Percentiles rank a stretch among this genome's conserved stretches.
phyloP scores from a whole-genome alignment of 2,113 vertebrate species.

The Andinoacara biseriatus region DNA sequence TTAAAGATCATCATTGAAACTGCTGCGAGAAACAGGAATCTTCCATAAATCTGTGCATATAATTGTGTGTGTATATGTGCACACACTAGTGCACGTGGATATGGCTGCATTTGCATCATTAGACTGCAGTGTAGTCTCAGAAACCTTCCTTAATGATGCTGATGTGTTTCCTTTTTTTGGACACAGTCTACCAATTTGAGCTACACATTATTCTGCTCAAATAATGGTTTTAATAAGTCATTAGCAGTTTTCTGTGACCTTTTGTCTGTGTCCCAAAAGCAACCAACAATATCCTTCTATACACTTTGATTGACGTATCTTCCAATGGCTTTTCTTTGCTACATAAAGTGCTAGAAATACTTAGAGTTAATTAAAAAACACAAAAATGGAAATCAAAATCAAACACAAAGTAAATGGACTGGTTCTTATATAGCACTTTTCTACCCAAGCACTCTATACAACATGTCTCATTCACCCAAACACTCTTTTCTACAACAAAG shows the following conservation, averaged over 20 bases:
- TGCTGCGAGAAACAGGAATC: slow-evolving; percentile 54
- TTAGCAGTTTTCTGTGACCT: slow-evolving; percentile 31
- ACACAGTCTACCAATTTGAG: slow-evolving; percentile 29
- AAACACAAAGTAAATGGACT: not conserved
- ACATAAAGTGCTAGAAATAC: slow-evolving; percentile 16
- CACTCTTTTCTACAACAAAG: too few species aligned
- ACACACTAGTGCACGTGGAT: not conserved
- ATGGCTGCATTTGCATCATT: slow-evolving; percentile 22
- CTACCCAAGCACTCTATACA: too few species aligned
- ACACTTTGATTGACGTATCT: slow-evolving; percentile 15
- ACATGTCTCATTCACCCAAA: too few species aligned
- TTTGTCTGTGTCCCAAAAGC: slow-evolving; percentile 1
- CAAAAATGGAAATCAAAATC: not conserved
- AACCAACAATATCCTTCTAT: not conserved
- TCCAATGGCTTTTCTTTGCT: not conserved
- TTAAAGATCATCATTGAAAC: slow-evolving; percentile 68
- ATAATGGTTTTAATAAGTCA: slow-evolving; percentile 26
- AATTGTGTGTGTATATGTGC: slow-evolving; percentile 22
- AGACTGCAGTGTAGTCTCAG: not conserved
- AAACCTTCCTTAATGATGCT: slow-evolving; percentile 37
- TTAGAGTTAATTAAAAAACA: not conserved
- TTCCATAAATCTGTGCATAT: slow-evolving; percentile 73
- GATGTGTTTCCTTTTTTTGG: slow-evolving; percentile 26
- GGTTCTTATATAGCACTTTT: too few species aligned
- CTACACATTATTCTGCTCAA: slow-evolving; percentile 20